A percentile compares a stretch with the other conserved stretches of the same genome.
phyloP scores from a whole-genome alignment of 2,888 invertebrate genomes.

The Epinotia demarniana region DNA sequence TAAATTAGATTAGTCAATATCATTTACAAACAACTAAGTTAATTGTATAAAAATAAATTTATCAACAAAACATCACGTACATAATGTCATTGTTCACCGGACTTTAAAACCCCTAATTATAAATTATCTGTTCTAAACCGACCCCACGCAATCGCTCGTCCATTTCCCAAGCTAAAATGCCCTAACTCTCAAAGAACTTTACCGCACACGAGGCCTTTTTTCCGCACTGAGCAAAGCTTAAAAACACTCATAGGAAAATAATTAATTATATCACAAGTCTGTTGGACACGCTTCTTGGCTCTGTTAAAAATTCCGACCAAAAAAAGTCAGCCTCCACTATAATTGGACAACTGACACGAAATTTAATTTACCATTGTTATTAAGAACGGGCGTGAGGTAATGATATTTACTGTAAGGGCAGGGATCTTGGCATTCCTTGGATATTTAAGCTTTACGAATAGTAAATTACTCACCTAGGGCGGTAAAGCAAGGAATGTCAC shows the following conservation, averaged over 20 bases:
- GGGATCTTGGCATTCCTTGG: not conserved
- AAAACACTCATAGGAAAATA: constrained; percentile 40
- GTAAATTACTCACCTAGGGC: too few species aligned
- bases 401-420: not conserved
- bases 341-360: constrained; percentile 35
- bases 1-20: too few species aligned
- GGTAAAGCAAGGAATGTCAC: too few species aligned
- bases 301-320: constrained; percentile 11
- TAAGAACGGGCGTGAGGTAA: not conserved
- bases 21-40: too few species aligned
- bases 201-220: not conserved
- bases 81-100: constrained; percentile 7
- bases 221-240: not conserved
- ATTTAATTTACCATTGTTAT: constrained; percentile 30
- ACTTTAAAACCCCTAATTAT: constrained; percentile 26
- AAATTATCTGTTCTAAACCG: constrained; percentile 4
- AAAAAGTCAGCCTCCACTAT: constrained; percentile 15
- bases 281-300: constrained; percentile 38
- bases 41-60: not conserved
- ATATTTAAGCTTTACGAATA: too few species aligned
- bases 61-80: constrained; percentile 7
- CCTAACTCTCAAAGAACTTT: not conserved
- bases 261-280: constrained; percentile 37
- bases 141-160: constrained; percentile 30
- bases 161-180: not conserved